These are phyloP conservation scores for Thunnus albacares DNA, from an alignment of 2,797 vertebrate genomes.

Conservation along the genomic window DNA sequence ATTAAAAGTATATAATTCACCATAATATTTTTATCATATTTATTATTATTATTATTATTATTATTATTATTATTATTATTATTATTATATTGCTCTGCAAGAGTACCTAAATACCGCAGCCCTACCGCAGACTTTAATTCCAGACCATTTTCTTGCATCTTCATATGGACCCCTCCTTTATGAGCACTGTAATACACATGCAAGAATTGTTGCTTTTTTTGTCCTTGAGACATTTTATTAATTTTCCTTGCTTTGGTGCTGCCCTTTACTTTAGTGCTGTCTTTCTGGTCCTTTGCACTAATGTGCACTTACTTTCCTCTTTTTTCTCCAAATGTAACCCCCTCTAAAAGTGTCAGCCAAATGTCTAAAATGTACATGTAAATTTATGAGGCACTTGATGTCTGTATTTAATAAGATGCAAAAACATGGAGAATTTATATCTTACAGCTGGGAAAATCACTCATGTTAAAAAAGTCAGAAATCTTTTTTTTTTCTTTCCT, in stretches of 20 bases:
- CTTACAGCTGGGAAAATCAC: constrained; percentile 24
- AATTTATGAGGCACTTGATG: constrained; percentile 44
- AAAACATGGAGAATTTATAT: constrained; percentile 22
- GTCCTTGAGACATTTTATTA: constrained; percentile 8
- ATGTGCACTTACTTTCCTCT: constrained; percentile 18
- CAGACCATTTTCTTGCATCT: not conserved
- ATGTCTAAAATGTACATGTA: constrained; percentile 38
- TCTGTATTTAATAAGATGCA: constrained; percentile 51
- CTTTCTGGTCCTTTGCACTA: constrained; percentile 17
- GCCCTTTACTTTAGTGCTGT: constrained; percentile 1
- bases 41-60: not conserved
- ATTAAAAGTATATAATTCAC: too few relatives aligned
- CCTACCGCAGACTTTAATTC: not conserved
- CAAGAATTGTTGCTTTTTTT: constrained; percentile 4
- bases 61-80: not conserved
- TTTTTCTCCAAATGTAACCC: constrained; percentile 29
- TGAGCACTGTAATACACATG: constrained; percentile 26
- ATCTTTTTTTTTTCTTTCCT: not conserved
- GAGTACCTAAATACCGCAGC: not conserved
- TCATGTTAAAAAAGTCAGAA: constrained; percentile 33
- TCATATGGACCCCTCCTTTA: not conserved
- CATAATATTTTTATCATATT: too few relatives aligned
- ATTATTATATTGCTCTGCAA: not conserved
- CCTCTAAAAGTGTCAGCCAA: constrained; percentile 31
- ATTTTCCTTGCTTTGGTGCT: constrained; percentile 13